Evolutionary conservation across 1,140 invertebrate genomes (phyloP), one percentile per base, ranked within the genome.

Genomic region (Drosophila pseudoananassae): DNA sequence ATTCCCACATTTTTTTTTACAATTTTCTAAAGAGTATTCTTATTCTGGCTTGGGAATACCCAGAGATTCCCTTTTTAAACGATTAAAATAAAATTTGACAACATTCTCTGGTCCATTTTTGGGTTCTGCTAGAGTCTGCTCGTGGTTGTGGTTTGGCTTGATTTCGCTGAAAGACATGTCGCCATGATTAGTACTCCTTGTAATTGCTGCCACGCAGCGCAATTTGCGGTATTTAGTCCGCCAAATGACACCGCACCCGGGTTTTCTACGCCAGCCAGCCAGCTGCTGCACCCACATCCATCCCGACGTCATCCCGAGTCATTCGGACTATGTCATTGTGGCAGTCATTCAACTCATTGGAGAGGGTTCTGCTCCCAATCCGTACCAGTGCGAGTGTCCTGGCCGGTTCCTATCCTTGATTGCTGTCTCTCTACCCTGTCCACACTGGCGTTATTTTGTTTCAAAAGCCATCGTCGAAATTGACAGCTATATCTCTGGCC

Each of bases 191-290:
- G 76, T 79, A 74, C 76, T 85, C 79, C 82, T 84, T 82, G 83
- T 87, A 87, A 87, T 87, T 87, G 82, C 78, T 58, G 75, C 75
- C 71, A 87, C 61, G 77, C 75, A 82, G 78, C 70, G 78, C 82
- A 82, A 87, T 87, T 87, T 87, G 82, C 27, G 82, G 82, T 87
- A 76, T 87, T 87, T 87, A 87, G 82, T 61, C 27, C 78, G 46
- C 70, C 73, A 87, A 87, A 82, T 87, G 70, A 87, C 82, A 78
- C 65, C 75, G 43, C 61, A 65, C 50, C 50, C 47, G 27, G 14
- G 31, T 17, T n/a, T n/a, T 12, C 45, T 17, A n/a, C 38, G 12
- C 20, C 51, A 38, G 53, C 29, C 63, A 46, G 17, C 43, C 46
- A 46, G 25, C 51, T 43, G 51, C 12, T 25, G n/a, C 49, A n/a